Evolutionary conservation across 2,797 vertebrate species (phyloP), one percentile per base, ranked within the genome.

Genomic region (Xenentodon cancila): DNA sequence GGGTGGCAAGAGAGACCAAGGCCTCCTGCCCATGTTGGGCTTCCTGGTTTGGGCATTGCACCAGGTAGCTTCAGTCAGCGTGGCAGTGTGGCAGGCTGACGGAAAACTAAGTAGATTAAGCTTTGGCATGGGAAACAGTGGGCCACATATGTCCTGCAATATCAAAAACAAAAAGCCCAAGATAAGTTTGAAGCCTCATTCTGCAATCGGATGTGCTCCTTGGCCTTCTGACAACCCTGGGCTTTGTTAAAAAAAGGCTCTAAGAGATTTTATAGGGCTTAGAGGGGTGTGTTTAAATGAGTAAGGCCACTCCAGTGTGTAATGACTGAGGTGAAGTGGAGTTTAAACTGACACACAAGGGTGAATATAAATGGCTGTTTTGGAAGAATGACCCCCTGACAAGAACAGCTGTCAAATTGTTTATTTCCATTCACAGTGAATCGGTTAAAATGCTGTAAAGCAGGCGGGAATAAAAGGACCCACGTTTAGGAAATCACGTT

Each of bases 41-140:
- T 76, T 87, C 19, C 68, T 68, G 77, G 70, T 69, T 79, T 64
- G 80, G 79, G 76, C 79, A 75, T 54, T 52, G 58, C 52, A 59
- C 59, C 22, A 21, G 79, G 71, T 61, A 62, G 71, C 12, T 12
- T 76, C 84, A 82, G 88, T 89, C 84, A 84, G 80, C 32, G 77
- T 74, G 80, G 59, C 82, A 82, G 82, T 75, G 83, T 76, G 81
- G 81, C 77, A 80, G 72, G 77, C 68, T 88, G 90, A 90, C 88
- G 76, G 80, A 79, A 86, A 82, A 77, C 71, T 89, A 90, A 91
- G 93, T 90, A 91, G 83, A 79, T 87, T 84, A 89, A 89, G 84
- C 85, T 71, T 80, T 82, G 83, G 81, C 85, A 77, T 74, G 76
- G 77, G 79, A 81, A 53, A 77, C 67, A 64, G 53, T 53, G 50